These are phyloP conservation scores for Aricia artaxerxes DNA, from an alignment of 2,888 invertebrate species.

Conservation along the genomic window DNA sequence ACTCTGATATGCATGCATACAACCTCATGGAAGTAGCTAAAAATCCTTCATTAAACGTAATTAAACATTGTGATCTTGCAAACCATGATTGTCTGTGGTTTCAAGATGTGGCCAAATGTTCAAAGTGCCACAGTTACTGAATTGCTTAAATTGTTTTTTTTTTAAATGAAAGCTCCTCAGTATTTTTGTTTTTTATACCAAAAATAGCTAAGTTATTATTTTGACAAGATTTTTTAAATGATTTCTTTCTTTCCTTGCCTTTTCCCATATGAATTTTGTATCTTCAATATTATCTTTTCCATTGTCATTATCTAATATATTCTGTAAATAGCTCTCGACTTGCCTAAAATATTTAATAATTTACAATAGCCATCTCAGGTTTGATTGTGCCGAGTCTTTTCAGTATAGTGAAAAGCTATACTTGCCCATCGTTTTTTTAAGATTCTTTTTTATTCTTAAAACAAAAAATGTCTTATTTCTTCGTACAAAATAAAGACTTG, in stretches of 20 bases:
- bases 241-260: background rate
- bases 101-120: background rate
- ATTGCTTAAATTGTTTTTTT: background rate
- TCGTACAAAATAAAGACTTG: background rate
- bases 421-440: no score
- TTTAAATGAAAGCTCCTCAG: background rate
- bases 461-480: background rate
- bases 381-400: constrained; percentile 6
- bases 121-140: background rate
- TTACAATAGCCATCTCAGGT: background rate
- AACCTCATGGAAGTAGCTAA: background rate
- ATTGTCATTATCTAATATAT: background rate
- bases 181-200: constrained; percentile 1
- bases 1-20: background rate
- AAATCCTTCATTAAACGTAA: background rate
- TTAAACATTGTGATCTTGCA: no score
- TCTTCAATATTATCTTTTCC: background rate
- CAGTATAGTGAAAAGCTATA: background rate
- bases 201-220: constrained; percentile 10
- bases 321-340: constrained; percentile 15
- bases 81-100: background rate
- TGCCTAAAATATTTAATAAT: constrained; percentile 9
- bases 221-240: background rate
- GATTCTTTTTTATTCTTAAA: background rate
- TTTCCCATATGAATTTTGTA: background rate